phyloP scores from a whole-genome alignment of 2,888 invertebrate species.

The Heterodera filipjevi region DNA sequence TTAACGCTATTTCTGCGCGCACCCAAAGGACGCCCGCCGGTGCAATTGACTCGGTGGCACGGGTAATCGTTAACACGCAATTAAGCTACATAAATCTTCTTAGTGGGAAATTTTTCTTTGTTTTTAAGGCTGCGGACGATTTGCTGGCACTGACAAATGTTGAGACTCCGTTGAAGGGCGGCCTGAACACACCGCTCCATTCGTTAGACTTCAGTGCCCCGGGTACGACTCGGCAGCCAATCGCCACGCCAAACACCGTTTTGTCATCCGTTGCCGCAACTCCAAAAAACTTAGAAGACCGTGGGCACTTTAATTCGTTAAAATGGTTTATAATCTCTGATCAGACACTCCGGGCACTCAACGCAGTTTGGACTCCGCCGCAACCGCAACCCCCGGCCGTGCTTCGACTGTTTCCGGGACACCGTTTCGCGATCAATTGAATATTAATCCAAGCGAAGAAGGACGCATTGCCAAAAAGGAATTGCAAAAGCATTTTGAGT shows the following conservation, averaged over 20 bases:
- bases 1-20: slow-evolving; percentile 75
- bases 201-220: slow-evolving; percentile 80
- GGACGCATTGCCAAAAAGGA: slow-evolving; percentile 66
- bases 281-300: slow-evolving; percentile 45
- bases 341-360: slow-evolving; percentile 44
- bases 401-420: slow-evolving; percentile 67
- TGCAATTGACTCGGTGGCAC: slow-evolving; percentile 56
- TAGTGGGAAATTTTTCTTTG: background rate
- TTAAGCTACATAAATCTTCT: too few relatives aligned
- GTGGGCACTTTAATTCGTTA: slow-evolving; percentile 29
- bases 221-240: slow-evolving; percentile 38
- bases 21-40: slow-evolving; percentile 74
- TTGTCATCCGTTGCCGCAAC: slow-evolving; percentile 71
- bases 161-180: slow-evolving; percentile 93
- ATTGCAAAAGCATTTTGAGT: slow-evolving; percentile 70
- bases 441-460: slow-evolving; percentile 81
- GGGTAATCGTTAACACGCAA: slow-evolving; percentile 37
- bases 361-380: slow-evolving; percentile 32
- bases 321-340: background rate
- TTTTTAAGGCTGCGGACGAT: slow-evolving; percentile 91
- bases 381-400: slow-evolving; percentile 63
- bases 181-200: slow-evolving; percentile 88
- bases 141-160: slow-evolving; percentile 97
- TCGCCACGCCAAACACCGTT: slow-evolving; percentile 84
- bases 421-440: slow-evolving; percentile 86